Percentiles rank a stretch among this genome's conserved stretches.
Evolutionary conservation across 2,797 vertebrate genomes (phyloP).

Genomic region (Anisognathus igniventris): DNA sequence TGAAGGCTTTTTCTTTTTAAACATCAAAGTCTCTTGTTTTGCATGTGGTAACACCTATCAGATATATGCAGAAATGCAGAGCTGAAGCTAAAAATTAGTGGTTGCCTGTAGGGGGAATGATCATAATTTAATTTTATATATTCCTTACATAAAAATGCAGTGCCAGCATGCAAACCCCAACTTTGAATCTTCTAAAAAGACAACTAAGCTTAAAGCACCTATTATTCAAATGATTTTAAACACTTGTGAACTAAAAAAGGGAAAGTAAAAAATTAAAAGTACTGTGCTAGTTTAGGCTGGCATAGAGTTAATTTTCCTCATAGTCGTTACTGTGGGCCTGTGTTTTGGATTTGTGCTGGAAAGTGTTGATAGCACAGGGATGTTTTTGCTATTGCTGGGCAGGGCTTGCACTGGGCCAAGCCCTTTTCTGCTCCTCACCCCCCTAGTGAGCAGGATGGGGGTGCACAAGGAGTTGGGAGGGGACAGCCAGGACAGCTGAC

Average conservation of each 20-base stretch:
- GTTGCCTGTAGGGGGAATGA: not conserved
- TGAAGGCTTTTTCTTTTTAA: not conserved
- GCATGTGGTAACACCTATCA: not conserved
- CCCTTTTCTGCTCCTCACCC: not conserved
- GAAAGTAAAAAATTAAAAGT: not conserved
- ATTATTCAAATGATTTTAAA: not conserved
- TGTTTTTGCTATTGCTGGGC: not conserved
- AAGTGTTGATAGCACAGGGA: not conserved
- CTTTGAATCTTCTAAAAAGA: not conserved
- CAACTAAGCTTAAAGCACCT: not conserved
- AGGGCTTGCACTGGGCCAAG: not conserved
- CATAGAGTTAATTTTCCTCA: not conserved
- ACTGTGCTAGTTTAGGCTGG: not conserved
- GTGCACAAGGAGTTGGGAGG: not conserved
- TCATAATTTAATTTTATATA: not conserved
- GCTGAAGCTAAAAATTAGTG: not conserved
- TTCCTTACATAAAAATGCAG: not conserved
- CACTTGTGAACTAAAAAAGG: not conserved
- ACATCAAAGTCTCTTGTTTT: not conserved
- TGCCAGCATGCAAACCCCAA: not conserved
- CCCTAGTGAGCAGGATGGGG: not conserved
- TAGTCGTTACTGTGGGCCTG: not conserved
- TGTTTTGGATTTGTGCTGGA: not conserved
- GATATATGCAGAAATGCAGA: not conserved
- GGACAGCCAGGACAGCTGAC: accelerated